These are phyloP conservation scores for Gymnobelideus leadbeateri DNA, from an alignment of 2,113 vertebrate species.

Conservation along the genomic window DNA sequence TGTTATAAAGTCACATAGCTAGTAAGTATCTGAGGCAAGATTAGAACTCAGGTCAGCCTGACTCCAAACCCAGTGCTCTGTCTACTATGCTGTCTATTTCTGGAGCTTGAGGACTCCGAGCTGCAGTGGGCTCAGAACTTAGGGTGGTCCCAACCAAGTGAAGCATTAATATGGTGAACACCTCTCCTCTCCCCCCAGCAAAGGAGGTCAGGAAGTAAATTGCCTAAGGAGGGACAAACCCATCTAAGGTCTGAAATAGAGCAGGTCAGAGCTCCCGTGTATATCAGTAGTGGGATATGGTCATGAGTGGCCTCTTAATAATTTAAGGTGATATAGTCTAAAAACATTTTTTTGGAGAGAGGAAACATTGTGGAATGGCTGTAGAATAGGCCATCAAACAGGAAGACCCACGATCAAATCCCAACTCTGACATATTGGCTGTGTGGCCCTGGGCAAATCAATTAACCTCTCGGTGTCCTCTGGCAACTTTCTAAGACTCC, in stretches of 20 bases:
- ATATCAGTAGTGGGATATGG: neutral
- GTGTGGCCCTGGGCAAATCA: neutral
- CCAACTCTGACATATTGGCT: neutral
- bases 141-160: neutral
- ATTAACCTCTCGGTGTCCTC: neutral
- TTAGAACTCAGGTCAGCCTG: neutral
- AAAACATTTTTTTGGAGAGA: neutral
- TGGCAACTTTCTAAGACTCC: neutral
- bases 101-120: neutral
- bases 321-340: neutral
- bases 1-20: neutral
- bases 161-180: neutral
- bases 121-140: neutral
- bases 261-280: neutral
- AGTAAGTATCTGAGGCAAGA: neutral
- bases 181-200: no score
- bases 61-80: neutral
- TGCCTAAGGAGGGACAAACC: neutral
- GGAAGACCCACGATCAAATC: neutral
- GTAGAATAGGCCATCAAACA: neutral
- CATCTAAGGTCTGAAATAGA: neutral
- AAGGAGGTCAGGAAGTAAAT: neutral
- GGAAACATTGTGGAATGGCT: neutral
- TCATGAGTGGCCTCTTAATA: neutral
- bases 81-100: neutral